A percentile compares a stretch with the other conserved stretches of the same genome.
phyloP scores from a whole-genome alignment of 2,113 vertebrate species.

The Melanerpes aurifrons region DNA sequence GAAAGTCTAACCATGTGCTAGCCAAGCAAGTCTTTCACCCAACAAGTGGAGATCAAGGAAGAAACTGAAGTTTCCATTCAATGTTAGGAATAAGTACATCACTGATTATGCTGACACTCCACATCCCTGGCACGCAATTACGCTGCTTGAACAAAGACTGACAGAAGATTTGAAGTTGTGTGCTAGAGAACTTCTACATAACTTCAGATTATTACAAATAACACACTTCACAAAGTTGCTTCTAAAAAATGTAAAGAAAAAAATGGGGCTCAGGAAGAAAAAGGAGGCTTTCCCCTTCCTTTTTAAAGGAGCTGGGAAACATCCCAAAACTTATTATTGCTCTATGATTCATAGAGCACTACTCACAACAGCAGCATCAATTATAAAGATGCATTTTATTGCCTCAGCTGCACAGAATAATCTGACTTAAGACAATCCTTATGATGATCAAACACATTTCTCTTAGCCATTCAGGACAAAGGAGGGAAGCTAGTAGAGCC shows the following conservation, averaged over 20 bases:
- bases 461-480: neutral
- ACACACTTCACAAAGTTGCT: neutral
- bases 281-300: fast-evolving
- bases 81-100: neutral
- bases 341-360: neutral
- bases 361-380: neutral
- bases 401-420: neutral
- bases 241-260: neutral
- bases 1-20: neutral
- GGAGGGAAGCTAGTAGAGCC: neutral
- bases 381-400: neutral
- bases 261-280: neutral
- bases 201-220: neutral
- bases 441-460: neutral
- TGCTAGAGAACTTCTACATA: neutral
- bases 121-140: neutral
- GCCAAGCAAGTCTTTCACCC: neutral
- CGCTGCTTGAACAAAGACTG: neutral
- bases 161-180: neutral
- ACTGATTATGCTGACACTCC: neutral
- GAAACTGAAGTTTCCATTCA: neutral
- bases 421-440: neutral
- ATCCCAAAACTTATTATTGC: neutral
- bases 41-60: neutral
- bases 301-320: neutral